Evolutionary conservation across 2,797 vertebrate species (phyloP).

Genomic region (Kryptolebias ocellatus): DNA sequence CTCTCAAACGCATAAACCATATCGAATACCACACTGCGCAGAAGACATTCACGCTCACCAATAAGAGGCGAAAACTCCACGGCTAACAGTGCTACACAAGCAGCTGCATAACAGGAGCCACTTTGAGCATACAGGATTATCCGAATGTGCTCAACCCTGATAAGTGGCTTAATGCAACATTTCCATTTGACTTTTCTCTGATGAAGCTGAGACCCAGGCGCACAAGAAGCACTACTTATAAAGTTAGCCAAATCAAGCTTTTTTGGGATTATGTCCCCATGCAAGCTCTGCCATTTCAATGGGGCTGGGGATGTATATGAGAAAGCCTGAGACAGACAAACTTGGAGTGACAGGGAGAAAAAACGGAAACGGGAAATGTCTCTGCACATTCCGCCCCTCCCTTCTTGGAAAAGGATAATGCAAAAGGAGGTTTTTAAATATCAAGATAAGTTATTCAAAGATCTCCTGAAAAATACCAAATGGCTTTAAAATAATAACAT

Average conservation of each 20-base stretch:
- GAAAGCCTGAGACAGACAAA: constrained; percentile 35
- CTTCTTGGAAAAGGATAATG: constrained; percentile 11
- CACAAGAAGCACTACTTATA: constrained; percentile 82
- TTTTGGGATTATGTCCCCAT: constrained; percentile 81
- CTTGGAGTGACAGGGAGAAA: constrained; percentile 31
- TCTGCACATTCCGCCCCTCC: constrained; percentile 31
- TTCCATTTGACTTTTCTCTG: constrained; percentile 79
- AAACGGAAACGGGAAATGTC: constrained; percentile 31
- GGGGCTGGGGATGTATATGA: constrained; percentile 44
- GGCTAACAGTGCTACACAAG: constrained; percentile 64
- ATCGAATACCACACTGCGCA: constrained; percentile 38
- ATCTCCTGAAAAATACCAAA: constrained; percentile 2
- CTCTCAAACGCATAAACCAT: constrained; percentile 33
- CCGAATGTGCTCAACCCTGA: constrained; percentile 85
- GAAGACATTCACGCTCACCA: constrained; percentile 24
- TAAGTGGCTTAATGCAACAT: constrained; percentile 86
- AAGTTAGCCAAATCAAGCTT: constrained; percentile 84
- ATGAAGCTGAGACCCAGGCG: constrained; percentile 81
- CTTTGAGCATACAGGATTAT: constrained; percentile 83
- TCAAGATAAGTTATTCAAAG: background rate
- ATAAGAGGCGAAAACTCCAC: constrained; percentile 47
- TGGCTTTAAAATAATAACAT: background rate
- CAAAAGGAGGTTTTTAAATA: constrained; percentile 5
- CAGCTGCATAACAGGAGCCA: constrained; percentile 80
- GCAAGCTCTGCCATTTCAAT: constrained; percentile 73